Base-by-base conservation (phyloP, 2,113 vertebrate genomes). In the Vidua macroura region DNA sequence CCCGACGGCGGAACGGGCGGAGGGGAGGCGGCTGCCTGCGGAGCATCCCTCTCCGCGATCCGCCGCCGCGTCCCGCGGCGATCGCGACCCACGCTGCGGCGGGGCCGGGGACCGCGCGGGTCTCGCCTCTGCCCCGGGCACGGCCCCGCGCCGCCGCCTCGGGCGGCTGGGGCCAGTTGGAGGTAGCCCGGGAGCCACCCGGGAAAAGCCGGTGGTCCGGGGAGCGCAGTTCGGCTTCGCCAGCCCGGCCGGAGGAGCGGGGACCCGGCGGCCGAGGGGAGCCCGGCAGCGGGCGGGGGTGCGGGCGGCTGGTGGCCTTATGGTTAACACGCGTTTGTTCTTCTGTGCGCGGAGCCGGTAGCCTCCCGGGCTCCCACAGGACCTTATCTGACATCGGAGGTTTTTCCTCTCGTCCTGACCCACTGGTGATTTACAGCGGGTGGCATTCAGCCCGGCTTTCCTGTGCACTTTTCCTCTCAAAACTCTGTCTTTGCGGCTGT, bases 361-460 rank as follows among this genome's bases (percentile, higher is more conserved):
- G 87, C 93, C 96, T 82, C 79, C 93, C 80, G 49, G 91, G 74
- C 89, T 96, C 97, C 97, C 95, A 11, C 74, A 93, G 97, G 98
- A 97, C 93, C 96, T 93, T 53, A 52, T 80, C 94, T 93, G 96
- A 95, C 96, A 95, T 90, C 89, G 93, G 96, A 77, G 95, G 95
- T 87, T 95, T 96, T 91, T 90, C 84, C 95, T 88, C 92, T 95
- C 88, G 76, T 90, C 96, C 94, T 39, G 72, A 84, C 62, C 88
- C 94, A 24, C 83, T 88, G 93, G 90, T 90, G 94, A 88, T 92
- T 90, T 95, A 49, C 86, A 59, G 94, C 92, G 93, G 86, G 96
- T 79, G 90, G 96, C 68, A 33, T 41, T 77, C 83, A 66, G 79
- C 46, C 56, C 80, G 77, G 30, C 37, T 80, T 68, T 35, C 72